These are phyloP conservation scores for Lutraria lutraria DNA, from an alignment of 2,888 invertebrate species.

Conservation along the genomic window DNA sequence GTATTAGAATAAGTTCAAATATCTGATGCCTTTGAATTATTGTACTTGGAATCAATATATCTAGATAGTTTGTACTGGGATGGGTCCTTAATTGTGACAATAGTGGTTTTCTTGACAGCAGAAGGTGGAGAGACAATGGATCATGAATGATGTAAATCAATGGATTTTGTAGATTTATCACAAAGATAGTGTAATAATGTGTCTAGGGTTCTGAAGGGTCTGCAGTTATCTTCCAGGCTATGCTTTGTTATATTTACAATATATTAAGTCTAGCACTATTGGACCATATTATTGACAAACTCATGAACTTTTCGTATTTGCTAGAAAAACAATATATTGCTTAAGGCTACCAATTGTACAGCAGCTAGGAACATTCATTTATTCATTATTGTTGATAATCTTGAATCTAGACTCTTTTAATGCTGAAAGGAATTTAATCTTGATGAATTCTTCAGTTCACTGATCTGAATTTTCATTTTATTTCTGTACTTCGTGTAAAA, in stretches of 20 bases:
- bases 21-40: neutral
- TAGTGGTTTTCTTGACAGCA: neutral
- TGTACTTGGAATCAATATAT: neutral
- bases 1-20: neutral
- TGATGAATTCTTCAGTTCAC: too few relatives aligned
- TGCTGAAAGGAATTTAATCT: too few relatives aligned
- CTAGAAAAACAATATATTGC: too few relatives aligned
- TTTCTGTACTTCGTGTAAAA: too few relatives aligned
- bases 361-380: too few relatives aligned
- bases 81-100: neutral
- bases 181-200: neutral
- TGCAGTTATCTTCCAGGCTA: neutral
- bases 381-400: too few relatives aligned
- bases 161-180: neutral
- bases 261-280: neutral
- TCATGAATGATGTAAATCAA: neutral
- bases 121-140: neutral
- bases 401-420: too few relatives aligned
- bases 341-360: too few relatives aligned
- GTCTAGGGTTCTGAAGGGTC: neutral
- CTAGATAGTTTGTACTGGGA: neutral
- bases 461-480: too few relatives aligned
- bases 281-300: constrained; percentile 4
- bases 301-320: neutral
- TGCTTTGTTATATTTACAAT: neutral